These are phyloP conservation scores for Paelopatides confundens DNA, from an alignment of 53 echinoderm and acorn worm genomes.

Conservation along the genomic window DNA sequence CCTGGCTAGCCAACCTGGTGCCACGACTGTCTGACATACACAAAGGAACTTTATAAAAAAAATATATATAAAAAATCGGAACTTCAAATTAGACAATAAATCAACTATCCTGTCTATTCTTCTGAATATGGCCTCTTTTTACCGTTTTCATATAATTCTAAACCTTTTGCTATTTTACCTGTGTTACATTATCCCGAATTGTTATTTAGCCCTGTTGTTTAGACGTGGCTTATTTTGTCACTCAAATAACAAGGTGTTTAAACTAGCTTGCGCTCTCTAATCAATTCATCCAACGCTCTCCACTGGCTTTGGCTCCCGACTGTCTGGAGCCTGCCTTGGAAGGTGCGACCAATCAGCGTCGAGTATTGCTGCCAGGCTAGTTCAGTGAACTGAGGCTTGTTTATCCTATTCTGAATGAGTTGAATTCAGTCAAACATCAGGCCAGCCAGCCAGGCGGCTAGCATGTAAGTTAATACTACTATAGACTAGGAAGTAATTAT, in stretches of 20 bases:
- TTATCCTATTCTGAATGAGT: constrained; percentile 44
- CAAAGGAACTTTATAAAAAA: constrained; percentile 8
- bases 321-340: constrained; percentile 49
- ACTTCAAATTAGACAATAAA: constrained; percentile 48
- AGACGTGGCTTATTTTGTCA: constrained; percentile 51
- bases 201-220: constrained; percentile 35
- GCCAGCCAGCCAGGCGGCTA: constrained; percentile 40
- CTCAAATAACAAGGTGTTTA: constrained; percentile 56
- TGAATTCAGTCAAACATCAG: constrained; percentile 41
- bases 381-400: constrained; percentile 54
- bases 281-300: constrained; percentile 49
- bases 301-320: constrained; percentile 46
- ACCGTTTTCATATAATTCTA: constrained; percentile 2
- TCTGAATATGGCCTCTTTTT: constrained; percentile 36
- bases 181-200: constrained; percentile 52
- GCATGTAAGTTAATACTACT: constrained; percentile 46
- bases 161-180: constrained; percentile 20
- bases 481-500: constrained; percentile 44
- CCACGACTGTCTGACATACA: constrained; percentile 20
- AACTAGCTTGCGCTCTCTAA: constrained; percentile 47
- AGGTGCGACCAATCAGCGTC: constrained; percentile 47
- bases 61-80: background rate
- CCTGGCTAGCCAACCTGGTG: constrained; percentile 37
- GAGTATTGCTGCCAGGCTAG: constrained; percentile 41
- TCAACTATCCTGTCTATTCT: constrained; percentile 46